Evolutionary conservation across 1,140 invertebrate species (phyloP).

Genomic region (Mamestra configurata): DNA sequence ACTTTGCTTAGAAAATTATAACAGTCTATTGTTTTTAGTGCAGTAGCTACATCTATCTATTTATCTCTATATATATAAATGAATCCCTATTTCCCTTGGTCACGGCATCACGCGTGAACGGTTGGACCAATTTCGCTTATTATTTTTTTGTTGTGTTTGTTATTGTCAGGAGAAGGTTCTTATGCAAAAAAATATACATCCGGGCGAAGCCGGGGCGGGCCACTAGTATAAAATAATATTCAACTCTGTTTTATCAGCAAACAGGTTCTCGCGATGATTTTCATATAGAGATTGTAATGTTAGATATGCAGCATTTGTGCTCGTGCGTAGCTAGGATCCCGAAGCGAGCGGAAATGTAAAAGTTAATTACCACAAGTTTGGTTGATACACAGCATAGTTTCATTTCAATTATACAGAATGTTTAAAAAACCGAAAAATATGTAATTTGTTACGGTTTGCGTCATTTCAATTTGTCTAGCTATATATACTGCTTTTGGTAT

Average conservation of each 20-base stretch:
- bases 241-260: not conserved
- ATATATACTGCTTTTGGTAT: no score
- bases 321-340: not conserved
- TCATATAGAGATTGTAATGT: not conserved
- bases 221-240: not conserved
- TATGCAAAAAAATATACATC: no score
- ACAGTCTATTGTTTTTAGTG: not conserved
- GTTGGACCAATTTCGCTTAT: no score
- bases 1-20: not conserved
- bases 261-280: not conserved
- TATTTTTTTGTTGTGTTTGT: no score
- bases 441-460: no score
- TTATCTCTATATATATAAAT: no score
- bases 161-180: no score
- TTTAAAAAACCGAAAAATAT: not conserved
- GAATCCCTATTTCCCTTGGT: no score
- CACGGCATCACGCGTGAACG: no score
- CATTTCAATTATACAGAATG: not conserved
- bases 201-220: no score
- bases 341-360: not conserved
- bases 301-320: not conserved
- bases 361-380: conserved; percentile 7
- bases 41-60: not conserved
- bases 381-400: not conserved
- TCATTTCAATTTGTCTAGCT: no score